Evolutionary conservation across 2,888 invertebrate species (phyloP).

Genomic region (Macrosiphum euphorbiae): DNA sequence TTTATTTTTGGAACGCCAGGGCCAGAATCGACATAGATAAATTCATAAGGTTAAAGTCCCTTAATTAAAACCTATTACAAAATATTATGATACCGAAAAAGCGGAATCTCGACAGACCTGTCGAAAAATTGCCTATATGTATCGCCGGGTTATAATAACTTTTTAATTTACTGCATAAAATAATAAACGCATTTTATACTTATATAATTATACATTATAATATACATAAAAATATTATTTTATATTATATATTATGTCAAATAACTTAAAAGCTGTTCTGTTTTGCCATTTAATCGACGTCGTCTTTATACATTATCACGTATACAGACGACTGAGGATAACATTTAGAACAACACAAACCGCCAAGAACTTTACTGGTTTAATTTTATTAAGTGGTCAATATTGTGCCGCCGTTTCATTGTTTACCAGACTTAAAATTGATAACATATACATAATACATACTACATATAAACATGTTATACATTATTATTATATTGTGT

Average conservation of each 20-base stretch:
- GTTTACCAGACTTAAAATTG: not conserved
- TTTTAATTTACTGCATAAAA: too few species aligned
- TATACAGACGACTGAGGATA: not conserved
- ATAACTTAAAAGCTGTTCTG: too few species aligned
- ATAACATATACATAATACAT: not conserved
- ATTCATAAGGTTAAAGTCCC: too few species aligned
- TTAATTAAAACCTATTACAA: not conserved
- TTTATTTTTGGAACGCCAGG: too few species aligned
- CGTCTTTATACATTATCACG: not conserved
- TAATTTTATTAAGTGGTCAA: conserved; percentile 37
- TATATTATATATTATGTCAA: not conserved
- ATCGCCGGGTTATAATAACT: not conserved
- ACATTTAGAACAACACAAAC: not conserved
- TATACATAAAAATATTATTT: too few species aligned
- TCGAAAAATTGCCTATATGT: not conserved
- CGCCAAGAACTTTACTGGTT: conserved; percentile 1
- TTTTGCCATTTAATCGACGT: not conserved
- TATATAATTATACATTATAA: not conserved
- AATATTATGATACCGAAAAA: not conserved
- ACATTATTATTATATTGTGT: not conserved
- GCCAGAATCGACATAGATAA: too few species aligned
- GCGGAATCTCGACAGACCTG: not conserved
- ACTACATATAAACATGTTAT: not conserved
- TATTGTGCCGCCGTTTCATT: not conserved
- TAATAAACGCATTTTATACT: not conserved